Conservation (phyloP, 2,113 vertebrate genomes). For the Lanius ludovicianus region DNA sequence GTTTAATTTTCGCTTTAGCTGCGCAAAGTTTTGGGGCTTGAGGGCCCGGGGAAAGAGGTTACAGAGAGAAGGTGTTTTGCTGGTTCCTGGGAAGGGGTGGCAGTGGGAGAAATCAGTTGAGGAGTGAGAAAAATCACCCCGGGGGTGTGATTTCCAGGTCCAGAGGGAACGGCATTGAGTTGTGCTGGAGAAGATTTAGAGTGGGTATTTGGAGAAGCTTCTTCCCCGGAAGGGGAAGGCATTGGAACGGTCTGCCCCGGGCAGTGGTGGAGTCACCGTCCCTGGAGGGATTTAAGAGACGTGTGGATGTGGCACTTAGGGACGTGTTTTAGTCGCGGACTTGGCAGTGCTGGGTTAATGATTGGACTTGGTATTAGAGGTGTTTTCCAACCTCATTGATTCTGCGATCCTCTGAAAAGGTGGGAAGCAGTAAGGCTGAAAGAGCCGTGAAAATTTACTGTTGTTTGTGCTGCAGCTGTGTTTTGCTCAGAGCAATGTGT, state of each 20-base stretch:
- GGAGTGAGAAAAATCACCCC: background rate
- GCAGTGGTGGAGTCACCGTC: background rate
- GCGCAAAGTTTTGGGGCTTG: background rate
- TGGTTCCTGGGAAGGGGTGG: accelerated
- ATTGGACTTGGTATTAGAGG: no score
- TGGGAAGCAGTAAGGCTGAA: accelerated
- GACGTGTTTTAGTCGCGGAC: background rate
- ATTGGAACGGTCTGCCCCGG: background rate
- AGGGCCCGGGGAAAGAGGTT: background rate
- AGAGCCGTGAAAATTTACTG: background rate
- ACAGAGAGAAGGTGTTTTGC: accelerated
- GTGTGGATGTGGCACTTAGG: background rate
- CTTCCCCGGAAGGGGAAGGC: background rate
- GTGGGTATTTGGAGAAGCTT: background rate
- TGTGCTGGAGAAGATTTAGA: background rate
- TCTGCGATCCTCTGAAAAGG: background rate
- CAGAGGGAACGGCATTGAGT: background rate
- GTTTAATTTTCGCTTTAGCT: background rate
- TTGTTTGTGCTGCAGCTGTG: background rate
- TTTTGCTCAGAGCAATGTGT: background rate
- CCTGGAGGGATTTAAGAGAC: background rate
- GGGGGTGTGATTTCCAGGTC: background rate
- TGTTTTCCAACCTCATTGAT: background rate
- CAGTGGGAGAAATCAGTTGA: no score
- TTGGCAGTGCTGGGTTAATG: background rate